These are phyloP conservation scores for Hydractinia symbiolongicarpus DNA, from an alignment of 30 jellyfish, hydroid and myxozoan species.

Conservation along the genomic window DNA sequence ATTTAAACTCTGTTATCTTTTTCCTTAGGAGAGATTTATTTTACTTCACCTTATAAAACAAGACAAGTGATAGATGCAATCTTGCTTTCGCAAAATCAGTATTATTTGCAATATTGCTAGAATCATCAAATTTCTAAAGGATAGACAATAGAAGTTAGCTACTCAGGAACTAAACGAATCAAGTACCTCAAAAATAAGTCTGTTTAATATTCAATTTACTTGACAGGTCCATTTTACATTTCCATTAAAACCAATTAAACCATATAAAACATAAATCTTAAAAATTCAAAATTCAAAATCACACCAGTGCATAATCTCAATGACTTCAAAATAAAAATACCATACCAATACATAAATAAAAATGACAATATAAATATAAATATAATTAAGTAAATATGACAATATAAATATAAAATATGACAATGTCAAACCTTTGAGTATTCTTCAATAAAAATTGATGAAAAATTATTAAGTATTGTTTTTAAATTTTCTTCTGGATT, in stretches of 20 bases:
- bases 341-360: too few species aligned
- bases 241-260: too few species aligned
- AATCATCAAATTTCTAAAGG: conserved; percentile 38
- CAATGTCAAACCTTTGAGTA: conserved; percentile 56
- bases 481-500: conserved; percentile 56
- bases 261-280: too few species aligned
- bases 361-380: too few species aligned
- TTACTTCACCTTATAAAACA: conserved; percentile 73
- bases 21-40: not conserved
- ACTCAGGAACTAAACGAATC: too few species aligned
- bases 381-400: not conserved
- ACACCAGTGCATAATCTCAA: too few species aligned
- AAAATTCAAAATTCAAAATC: too few species aligned
- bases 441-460: conserved; percentile 35
- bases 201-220: too few species aligned
- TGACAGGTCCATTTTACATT: too few species aligned
- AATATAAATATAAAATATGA: not conserved
- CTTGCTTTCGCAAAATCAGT: conserved; percentile 80
- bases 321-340: too few species aligned
- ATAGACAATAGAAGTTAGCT: not conserved
- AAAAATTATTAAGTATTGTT: conserved; percentile 35
- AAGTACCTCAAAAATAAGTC: too few species aligned
- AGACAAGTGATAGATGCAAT: conserved; percentile 53
- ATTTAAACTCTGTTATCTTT: not conserved
- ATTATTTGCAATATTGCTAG: conserved; percentile 6